These are phyloP conservation scores for Andricus curvator DNA, from an alignment of 2,888 invertebrate genomes.

Conservation along the genomic window DNA sequence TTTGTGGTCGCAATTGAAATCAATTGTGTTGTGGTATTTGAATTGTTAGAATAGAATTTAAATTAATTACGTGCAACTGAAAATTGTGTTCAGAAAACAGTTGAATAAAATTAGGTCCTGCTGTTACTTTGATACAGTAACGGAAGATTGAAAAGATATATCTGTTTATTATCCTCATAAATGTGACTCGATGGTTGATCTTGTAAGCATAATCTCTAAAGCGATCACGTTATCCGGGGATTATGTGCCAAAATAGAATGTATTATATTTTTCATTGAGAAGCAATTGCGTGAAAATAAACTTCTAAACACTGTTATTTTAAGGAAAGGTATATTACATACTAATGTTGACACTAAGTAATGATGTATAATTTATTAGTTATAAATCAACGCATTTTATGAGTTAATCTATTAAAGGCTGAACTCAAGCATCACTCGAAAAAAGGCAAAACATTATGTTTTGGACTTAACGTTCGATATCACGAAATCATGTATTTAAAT, in stretches of 20 bases:
- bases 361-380: constrained; percentile 6
- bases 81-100: constrained; percentile 24
- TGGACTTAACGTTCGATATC: background rate
- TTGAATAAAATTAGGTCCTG: background rate
- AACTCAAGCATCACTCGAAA: constrained; percentile 12
- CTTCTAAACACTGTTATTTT: constrained; percentile 9
- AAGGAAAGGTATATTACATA: background rate
- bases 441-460: background rate
- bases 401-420: background rate
- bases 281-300: background rate
- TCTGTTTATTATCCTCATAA: constrained; percentile 2
- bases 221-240: background rate
- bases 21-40: background rate
- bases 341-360: constrained; percentile 4
- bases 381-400: constrained; percentile 21
- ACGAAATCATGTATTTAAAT: background rate
- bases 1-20: background rate
- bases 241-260: constrained; percentile 27
- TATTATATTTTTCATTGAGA: constrained; percentile 28
- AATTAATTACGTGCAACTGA: background rate
- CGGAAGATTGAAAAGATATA: constrained; percentile 12
- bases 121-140: background rate
- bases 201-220: background rate
- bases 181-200: constrained; percentile 6
- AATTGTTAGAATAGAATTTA: background rate